These are phyloP conservation scores for Eutolmus rufibarbis DNA, from an alignment of 2,888 invertebrate species.

Conservation along the genomic window DNA sequence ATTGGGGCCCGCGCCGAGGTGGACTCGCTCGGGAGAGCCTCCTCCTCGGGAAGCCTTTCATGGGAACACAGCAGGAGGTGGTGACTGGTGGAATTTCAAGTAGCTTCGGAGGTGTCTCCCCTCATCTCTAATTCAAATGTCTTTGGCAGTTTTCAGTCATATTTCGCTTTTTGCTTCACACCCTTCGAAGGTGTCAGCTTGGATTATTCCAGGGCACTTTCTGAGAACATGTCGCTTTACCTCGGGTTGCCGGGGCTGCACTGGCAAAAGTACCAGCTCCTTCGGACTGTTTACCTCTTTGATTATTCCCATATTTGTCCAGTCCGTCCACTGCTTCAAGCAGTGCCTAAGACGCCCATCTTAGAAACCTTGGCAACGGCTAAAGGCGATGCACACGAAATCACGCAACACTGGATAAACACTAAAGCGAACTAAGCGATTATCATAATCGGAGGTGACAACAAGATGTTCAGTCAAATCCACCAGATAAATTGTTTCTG, in stretches of 20 bases:
- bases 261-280: not conserved
- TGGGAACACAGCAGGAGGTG: conserved; percentile 19
- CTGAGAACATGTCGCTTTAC: not conserved
- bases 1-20: not conserved
- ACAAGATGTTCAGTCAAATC: conserved; percentile 48
- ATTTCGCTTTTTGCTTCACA: conserved; percentile 7
- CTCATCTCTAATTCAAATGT: conserved; percentile 8
- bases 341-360: not conserved
- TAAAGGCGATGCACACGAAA: not conserved
- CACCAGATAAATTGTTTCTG: conserved; percentile 46
- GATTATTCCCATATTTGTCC: not conserved
- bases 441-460: conserved; percentile 49
- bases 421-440: conserved; percentile 49
- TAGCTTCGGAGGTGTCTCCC: not conserved
- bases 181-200: conserved; percentile 17
- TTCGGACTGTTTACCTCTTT: not conserved
- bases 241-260: not conserved
- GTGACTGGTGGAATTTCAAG: conserved; percentile 11
- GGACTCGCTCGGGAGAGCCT: not conserved
- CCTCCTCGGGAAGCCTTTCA: conserved; percentile 15
- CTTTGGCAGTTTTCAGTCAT: not conserved
- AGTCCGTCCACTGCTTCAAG: not conserved
- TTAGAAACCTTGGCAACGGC: not conserved
- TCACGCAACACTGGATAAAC: conserved; percentile 48
- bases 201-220: conserved; percentile 1